Evolutionary conservation across 2,888 invertebrate genomes (phyloP).

Genomic region (Invenusta paracnida): DNA sequence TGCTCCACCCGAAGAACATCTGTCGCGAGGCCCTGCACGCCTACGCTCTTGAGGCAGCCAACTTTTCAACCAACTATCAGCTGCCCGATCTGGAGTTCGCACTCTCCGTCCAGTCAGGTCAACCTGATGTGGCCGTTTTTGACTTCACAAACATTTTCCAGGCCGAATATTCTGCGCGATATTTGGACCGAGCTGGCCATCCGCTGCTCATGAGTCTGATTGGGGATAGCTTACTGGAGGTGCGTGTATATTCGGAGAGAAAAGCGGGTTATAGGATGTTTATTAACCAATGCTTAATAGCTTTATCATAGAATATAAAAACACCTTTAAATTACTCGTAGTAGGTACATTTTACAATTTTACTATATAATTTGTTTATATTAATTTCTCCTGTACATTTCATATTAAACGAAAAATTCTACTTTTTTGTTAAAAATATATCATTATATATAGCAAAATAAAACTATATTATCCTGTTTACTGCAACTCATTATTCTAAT

Average conservation of each 20-base stretch:
- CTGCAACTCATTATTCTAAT: too few species aligned
- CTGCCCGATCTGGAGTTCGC: constrained; percentile 75
- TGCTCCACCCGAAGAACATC: constrained; percentile 82
- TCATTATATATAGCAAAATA: too few species aligned
- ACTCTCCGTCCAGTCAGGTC: constrained; percentile 91
- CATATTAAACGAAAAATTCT: too few species aligned
- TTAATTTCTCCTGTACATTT: too few species aligned
- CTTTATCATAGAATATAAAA: neutral
- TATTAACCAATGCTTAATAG: neutral
- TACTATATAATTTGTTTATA: too few species aligned
- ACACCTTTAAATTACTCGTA: too few species aligned
- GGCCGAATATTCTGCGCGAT: constrained; percentile 85
- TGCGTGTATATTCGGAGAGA: constrained; percentile 58
- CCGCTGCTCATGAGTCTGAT: constrained; percentile 81
- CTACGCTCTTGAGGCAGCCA: constrained; percentile 89
- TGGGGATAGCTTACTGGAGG: constrained; percentile 89
- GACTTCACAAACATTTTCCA: constrained; percentile 98
- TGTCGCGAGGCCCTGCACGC: constrained; percentile 79
- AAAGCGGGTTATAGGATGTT: too few species aligned
- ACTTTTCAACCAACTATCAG: constrained; percentile 64
- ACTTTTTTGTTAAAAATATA: too few species aligned
- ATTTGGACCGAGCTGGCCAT: constrained; percentile 73
- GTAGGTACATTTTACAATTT: too few species aligned
- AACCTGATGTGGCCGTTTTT: constrained; percentile 94
- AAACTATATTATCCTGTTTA: too few species aligned